Base-by-base conservation (phyloP, 1,140 invertebrate species). In the Philotrypesis tridentata region DNA sequence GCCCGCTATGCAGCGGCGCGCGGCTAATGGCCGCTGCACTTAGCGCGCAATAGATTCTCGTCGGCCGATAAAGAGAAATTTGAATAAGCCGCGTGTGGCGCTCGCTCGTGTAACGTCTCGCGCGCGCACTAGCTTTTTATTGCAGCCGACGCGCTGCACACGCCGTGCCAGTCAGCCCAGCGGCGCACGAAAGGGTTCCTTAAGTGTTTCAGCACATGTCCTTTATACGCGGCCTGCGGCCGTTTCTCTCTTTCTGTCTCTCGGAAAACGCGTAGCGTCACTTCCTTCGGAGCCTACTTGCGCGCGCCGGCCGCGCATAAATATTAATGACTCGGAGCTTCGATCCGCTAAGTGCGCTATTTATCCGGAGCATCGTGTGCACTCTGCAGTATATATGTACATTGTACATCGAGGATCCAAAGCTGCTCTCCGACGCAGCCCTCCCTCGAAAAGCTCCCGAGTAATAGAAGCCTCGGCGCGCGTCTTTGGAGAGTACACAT, bases 51-150 rank as follows among this genome's bases (percentile, higher is more conserved):
- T 25, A 78, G 76, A 78, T 78, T 68, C 48, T 29, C 0, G 11
- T 21, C 5, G 40, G 0, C 29, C 60, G 76, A 78, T 68, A 78
- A 78, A n/a, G 14, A n/a, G 14, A 40, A 79, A 79, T 79, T 78
- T 71, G 60, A 70, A 79, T 79, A 79, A 71, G 71, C 31, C 40
- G 25, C 33, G 61, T 23, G n/a, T 17, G 48, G n/a, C 27, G 48
- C 17, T 55, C 27, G 48, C 17, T 55, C 23, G 37, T 29, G 43
- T 33, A 55, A 79, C 67, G 55, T 71, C 67, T 70, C n/a, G n/a
- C n/a, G n/a, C n/a, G n/a, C n/a, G n/a, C n/a, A n/a, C n/a, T n/a
- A n/a, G n/a, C n/a, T n/a, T n/a, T n/a, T n/a, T n/a, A n/a, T n/a
- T n/a, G n/a, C n/a, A n/a, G n/a, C n/a, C n/a, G n/a, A n/a, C n/a